Evolutionary conservation across 2,113 vertebrate genomes (phyloP).

Genomic region (Heloderma charlesbogerti): DNA sequence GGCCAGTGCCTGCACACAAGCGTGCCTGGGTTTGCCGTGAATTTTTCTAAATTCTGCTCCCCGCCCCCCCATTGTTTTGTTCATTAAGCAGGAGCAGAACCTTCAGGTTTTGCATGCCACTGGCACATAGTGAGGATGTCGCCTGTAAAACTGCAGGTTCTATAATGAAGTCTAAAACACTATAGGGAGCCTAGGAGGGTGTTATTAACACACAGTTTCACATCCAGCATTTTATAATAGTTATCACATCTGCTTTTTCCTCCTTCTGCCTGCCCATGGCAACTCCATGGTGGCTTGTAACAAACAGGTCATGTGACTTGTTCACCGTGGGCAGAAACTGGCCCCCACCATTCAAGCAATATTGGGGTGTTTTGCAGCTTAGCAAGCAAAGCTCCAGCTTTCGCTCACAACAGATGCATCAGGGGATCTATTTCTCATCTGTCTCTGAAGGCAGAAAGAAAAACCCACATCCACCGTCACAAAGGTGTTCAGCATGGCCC

Average conservation of each 20-base stretch:
- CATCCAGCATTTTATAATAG: too few relatives aligned
- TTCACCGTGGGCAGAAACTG: background rate
- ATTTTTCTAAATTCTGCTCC: too few relatives aligned
- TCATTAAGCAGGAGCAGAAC: background rate
- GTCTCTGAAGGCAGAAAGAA: background rate
- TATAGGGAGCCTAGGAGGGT: background rate
- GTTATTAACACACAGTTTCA: too few relatives aligned
- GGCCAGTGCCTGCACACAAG: too few relatives aligned
- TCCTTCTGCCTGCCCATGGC: too few relatives aligned
- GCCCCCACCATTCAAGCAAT: too few relatives aligned
- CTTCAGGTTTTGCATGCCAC: background rate
- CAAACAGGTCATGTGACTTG: background rate
- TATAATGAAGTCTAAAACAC: background rate
- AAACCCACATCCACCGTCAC: too few relatives aligned
- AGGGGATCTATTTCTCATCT: background rate
- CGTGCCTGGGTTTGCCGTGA: too few relatives aligned
- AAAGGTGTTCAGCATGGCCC: background rate
- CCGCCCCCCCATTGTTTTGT: too few relatives aligned
- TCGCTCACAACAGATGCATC: background rate
- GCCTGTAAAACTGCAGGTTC: background rate
- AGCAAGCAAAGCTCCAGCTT: background rate
- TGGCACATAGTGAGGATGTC: background rate
- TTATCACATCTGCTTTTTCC: too few relatives aligned
- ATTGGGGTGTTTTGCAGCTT: background rate
- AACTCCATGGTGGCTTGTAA: too few relatives aligned